phyloP scores from a whole-genome alignment of 2,888 invertebrate genomes.

The Blastobasis lacticolella region DNA sequence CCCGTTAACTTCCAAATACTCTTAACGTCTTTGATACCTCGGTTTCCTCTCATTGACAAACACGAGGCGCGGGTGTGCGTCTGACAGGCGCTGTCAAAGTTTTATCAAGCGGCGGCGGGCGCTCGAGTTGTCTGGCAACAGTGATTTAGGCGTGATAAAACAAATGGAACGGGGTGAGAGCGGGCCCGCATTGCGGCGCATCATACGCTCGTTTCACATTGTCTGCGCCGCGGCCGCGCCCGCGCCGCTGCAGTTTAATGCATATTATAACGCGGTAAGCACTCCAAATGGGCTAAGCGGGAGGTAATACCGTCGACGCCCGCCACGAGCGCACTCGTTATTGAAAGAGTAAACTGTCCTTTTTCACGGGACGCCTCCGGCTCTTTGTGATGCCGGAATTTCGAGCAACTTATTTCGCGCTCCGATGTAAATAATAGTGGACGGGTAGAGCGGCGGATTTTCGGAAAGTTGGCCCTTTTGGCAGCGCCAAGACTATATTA shows the following conservation, averaged over 20 bases:
- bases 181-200: constrained; percentile 63
- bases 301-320: constrained; percentile 53
- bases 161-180: constrained; percentile 54
- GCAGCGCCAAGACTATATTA: constrained; percentile 10
- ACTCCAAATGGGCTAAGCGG: constrained; percentile 59
- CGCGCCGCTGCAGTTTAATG: constrained; percentile 65
- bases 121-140: constrained; percentile 58
- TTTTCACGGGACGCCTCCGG: constrained; percentile 60
- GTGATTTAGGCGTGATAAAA: constrained; percentile 69
- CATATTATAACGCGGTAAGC: constrained; percentile 69
- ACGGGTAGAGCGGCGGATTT: constrained; percentile 49
- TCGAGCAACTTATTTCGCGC: constrained; percentile 59
- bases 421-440: constrained; percentile 58
- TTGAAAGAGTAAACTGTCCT: constrained; percentile 71
- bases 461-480: constrained; percentile 39
- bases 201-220: constrained; percentile 69
- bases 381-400: constrained; percentile 56
- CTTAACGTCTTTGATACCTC: constrained; percentile 71
- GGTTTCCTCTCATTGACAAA: constrained; percentile 62
- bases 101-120: constrained; percentile 49
- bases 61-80: constrained; percentile 48
- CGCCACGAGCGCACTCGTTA: constrained; percentile 53
- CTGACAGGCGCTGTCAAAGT: constrained; percentile 66
- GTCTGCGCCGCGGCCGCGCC: constrained; percentile 52
- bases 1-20: constrained; percentile 73